Base-by-base conservation (phyloP, 92 coral and sea anemone genomes). In the Pocillopora grandis region DNA sequence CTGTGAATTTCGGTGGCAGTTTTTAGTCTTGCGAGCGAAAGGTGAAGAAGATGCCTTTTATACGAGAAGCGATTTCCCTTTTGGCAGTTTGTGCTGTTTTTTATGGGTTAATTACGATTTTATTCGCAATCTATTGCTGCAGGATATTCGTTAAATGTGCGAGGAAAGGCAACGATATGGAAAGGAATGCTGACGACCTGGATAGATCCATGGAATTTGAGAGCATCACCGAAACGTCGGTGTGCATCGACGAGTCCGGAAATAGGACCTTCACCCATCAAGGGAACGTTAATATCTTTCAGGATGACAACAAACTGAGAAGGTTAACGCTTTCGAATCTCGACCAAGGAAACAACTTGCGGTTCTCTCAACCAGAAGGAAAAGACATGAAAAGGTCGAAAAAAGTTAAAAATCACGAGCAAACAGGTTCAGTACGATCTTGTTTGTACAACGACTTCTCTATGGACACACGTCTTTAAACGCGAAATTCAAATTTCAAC, bases 381-480 rank as follows among this genome's bases (percentile, higher is more conserved):
- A 3, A 42, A 42, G 52, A 42, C 52, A 42, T 42, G 52, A 42
- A 42, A 3, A 42, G 52, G 52, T 42, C 52, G 8, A 42, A 42
- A 42, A 42, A 42, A 42, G 8, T 42, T 42, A 7, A 42, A 42
- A 42, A 42, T 42, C 52, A 42, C 52, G 52, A 42, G 52, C 57
- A 2, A 79, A 12, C 58, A 12, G 8, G 27, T 13, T 23, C 10
- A 21, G 58, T 15, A 8, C 36, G 60, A 48, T 14, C 74, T n/a
- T 27, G 62, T 12, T 12, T 61, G 5, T 16, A 62, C 31, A 18
- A 17, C 66, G 36, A 77, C 35, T 68, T 35, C 9, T 77, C 58
- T 33, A 61, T 61, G 70, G 81, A 64, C 36, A 74, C 78, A 20
- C 21, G 36, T 14, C 42, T 78, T 78, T 78, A 55, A 57, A 23